Conservation (phyloP, 2,113 vertebrate genomes). For the Blennius ocellaris region DNA sequence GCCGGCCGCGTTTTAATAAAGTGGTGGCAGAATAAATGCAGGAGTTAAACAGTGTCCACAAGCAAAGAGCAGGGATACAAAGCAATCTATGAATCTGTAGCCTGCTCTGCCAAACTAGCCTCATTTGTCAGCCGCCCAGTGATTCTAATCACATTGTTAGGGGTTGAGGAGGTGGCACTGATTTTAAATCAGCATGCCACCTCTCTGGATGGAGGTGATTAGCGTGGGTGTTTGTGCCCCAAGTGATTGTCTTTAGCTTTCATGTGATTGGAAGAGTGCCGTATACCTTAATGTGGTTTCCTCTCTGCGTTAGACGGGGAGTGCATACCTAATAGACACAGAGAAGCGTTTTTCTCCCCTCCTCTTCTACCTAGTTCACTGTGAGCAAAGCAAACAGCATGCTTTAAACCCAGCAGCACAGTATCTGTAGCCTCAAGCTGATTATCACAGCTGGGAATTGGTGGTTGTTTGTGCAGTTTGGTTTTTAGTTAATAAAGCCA, state of each 20-base stretch:
- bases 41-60: constrained; percentile 19
- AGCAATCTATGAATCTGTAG: constrained; percentile 25
- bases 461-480: neutral
- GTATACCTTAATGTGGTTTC: constrained; percentile 36
- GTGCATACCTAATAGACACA: constrained; percentile 17
- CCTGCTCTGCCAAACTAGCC: constrained; percentile 20
- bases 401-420: constrained; percentile 14
- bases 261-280: constrained; percentile 57
- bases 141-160: constrained; percentile 56
- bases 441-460: constrained; percentile 17
- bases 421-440: constrained; percentile 12
- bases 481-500: constrained; percentile 21
- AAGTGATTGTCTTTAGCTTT: constrained; percentile 72
- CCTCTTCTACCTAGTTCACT: neutral
- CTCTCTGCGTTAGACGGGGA: neutral
- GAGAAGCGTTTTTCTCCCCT: neutral
- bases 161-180: constrained; percentile 46
- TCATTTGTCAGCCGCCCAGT: constrained; percentile 43
- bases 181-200: constrained; percentile 59
- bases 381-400: constrained; percentile 24
- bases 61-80: constrained; percentile 34
- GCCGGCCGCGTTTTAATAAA: constrained; percentile 40
- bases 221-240: constrained; percentile 45
- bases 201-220: constrained; percentile 53
- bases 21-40: neutral